Percentiles rank a stretch among this genome's conserved stretches.
These are phyloP conservation scores for Ethmia dodecea DNA, from an alignment of 2,888 invertebrate genomes.

Conservation along the genomic window DNA sequence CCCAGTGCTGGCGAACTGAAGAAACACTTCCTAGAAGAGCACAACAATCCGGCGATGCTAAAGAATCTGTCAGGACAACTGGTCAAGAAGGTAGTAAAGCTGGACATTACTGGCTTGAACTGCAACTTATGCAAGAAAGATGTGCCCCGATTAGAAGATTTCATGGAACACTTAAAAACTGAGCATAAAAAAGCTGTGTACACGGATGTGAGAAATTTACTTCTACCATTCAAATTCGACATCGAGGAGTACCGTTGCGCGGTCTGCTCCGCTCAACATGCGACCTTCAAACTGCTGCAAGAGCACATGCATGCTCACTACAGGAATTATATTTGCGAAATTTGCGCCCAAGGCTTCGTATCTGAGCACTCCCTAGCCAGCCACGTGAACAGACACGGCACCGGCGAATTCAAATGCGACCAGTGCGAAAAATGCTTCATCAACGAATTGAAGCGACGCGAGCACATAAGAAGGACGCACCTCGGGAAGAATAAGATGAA, in stretches of 20 bases:
- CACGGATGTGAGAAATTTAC: conserved; percentile 38
- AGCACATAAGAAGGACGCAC: conserved; percentile 25
- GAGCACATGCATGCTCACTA: conserved; percentile 57
- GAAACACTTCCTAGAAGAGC: conserved; percentile 40
- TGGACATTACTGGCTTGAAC: conserved; percentile 43
- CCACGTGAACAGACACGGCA: conserved; percentile 38
- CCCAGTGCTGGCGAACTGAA: conserved; percentile 34
- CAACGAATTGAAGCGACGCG: conserved; percentile 19
- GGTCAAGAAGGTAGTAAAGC: conserved; percentile 36
- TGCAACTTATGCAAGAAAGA: conserved; percentile 38
- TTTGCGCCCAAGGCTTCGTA: conserved; percentile 39
- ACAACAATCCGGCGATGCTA: conserved; percentile 33
- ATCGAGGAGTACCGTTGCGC: conserved; percentile 38
- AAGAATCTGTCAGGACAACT: conserved; percentile 29
- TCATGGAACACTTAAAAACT: conserved; percentile 32
- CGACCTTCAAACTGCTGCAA: conserved; percentile 43
- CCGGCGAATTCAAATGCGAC: conserved; percentile 38
- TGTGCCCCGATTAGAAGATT: conserved; percentile 29
- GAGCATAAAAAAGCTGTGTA: conserved; percentile 30
- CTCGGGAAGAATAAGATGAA: conserved; percentile 27
- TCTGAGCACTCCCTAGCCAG: conserved; percentile 28
- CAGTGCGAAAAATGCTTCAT: conserved; percentile 41
- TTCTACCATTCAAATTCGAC: conserved; percentile 53
- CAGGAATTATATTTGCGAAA: conserved; percentile 41
- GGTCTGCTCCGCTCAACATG: conserved; percentile 34